A percentile compares a stretch with the other conserved stretches of the same genome.
Evolutionary conservation across 2,888 invertebrate species (phyloP).

Genomic region (Tupiocoris notatus): DNA sequence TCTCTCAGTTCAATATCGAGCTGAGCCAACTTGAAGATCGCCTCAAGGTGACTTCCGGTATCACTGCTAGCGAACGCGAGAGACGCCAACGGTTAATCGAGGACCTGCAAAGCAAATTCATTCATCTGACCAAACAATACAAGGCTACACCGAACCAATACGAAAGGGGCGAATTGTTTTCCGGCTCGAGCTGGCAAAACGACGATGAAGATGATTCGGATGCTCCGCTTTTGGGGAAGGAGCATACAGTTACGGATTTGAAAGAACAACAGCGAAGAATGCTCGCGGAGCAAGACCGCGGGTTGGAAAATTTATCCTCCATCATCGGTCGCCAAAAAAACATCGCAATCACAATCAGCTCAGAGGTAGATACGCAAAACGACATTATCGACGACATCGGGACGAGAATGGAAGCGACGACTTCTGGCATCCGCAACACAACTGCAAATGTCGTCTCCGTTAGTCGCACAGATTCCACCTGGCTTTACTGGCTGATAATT

Average conservation of each 20-base stretch:
- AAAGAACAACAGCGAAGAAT: constrained; percentile 7
- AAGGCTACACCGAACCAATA: constrained; percentile 2
- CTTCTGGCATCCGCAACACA: constrained; percentile 9
- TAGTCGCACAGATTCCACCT: constrained; percentile 22
- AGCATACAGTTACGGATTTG: constrained; percentile 5
- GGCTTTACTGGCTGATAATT: constrained; percentile 24
- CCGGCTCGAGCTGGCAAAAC: constrained; percentile 11
- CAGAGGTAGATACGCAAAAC: constrained; percentile 76
- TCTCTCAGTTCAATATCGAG: constrained; percentile 65
- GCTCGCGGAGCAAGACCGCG: constrained; percentile 69
- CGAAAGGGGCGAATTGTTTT: constrained; percentile 13
- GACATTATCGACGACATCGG: constrained; percentile 51
- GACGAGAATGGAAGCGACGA: constrained; percentile 19
- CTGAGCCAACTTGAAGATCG: constrained; percentile 61
- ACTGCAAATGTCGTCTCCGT: neutral
- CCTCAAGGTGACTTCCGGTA: constrained; percentile 53
- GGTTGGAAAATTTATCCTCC: constrained; percentile 70
- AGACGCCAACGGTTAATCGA: constrained; percentile 63
- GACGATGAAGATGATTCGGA: constrained; percentile 20
- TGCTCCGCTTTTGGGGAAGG: constrained; percentile 21
- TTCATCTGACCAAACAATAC: constrained; percentile 53
- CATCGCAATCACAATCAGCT: constrained; percentile 70
- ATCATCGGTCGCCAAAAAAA: constrained; percentile 74
- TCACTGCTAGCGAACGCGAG: constrained; percentile 63
- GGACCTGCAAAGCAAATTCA: constrained; percentile 60